A percentile compares a stretch with the other conserved stretches of the same genome.
phyloP scores from a whole-genome alignment of 2,888 invertebrate genomes.

The Colostygia pectinataria region DNA sequence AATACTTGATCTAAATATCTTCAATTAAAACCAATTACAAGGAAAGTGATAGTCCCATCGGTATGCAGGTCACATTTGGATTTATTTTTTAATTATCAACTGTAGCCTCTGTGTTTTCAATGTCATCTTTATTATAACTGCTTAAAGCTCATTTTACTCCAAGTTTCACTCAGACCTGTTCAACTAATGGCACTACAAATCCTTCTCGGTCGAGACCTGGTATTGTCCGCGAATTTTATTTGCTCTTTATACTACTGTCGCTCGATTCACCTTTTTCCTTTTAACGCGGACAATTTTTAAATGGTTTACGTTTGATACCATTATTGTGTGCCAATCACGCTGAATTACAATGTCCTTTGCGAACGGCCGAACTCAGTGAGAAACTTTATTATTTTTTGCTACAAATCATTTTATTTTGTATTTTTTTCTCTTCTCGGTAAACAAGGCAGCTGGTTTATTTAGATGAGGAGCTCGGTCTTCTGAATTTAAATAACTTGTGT shows the following conservation, averaged over 20 bases:
- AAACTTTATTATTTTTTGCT: constrained; percentile 72
- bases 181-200: constrained; percentile 80
- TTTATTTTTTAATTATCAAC: constrained; percentile 62
- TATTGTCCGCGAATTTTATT: constrained; percentile 77
- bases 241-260: constrained; percentile 70
- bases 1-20: constrained; percentile 30
- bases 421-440: constrained; percentile 60
- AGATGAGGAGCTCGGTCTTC: constrained; percentile 65
- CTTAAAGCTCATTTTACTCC: constrained; percentile 37
- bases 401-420: constrained; percentile 74
- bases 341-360: constrained; percentile 83
- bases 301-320: constrained; percentile 81
- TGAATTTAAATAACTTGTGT: constrained; percentile 68
- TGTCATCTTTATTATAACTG: constrained; percentile 27
- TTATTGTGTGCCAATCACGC: constrained; percentile 83
- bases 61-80: constrained; percentile 59
- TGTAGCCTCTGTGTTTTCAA: constrained; percentile 15
- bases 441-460: constrained; percentile 77
- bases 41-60: constrained; percentile 53
- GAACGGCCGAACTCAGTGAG: constrained; percentile 72
- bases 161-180: constrained; percentile 41
- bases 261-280: constrained; percentile 69
- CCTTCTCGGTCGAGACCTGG: constrained; percentile 68
- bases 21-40: constrained; percentile 52
- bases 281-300: constrained; percentile 80